These are phyloP conservation scores for Austrofundulus limnaeus DNA, from an alignment of 2,113 vertebrate species.

Conservation along the genomic window DNA sequence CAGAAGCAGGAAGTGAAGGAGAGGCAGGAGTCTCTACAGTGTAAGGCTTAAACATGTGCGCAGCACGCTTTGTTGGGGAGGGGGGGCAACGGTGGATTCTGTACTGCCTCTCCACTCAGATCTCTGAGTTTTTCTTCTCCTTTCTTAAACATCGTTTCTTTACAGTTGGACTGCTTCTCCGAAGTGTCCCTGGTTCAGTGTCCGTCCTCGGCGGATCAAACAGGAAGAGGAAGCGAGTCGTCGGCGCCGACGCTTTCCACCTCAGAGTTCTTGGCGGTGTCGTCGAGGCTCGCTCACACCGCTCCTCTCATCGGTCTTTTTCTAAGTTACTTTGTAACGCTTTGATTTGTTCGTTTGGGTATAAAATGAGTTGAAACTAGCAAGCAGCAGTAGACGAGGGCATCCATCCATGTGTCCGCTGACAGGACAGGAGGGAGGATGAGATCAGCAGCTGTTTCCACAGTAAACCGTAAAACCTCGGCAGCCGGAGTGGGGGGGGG, in stretches of 20 bases:
- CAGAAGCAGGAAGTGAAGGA: constrained; percentile 74
- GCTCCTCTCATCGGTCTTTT: too few relatives aligned
- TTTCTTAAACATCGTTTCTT: constrained; percentile 69
- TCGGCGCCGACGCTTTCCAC: too few relatives aligned
- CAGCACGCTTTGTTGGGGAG: constrained; percentile 86
- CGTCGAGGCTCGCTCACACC: constrained; percentile 68
- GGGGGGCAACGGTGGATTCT: too few relatives aligned
- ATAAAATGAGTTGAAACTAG: constrained; percentile 77
- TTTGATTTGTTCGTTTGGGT: constrained; percentile 67
- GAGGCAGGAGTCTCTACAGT: constrained; percentile 92
- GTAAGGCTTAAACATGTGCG: constrained; percentile 98
- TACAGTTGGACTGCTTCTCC: constrained; percentile 84
- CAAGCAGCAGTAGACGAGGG: constrained; percentile 89
- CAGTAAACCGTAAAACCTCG: too few relatives aligned
- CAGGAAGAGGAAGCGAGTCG: too few relatives aligned
- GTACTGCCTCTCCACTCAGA: constrained; percentile 61
- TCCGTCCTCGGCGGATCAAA: neutral
- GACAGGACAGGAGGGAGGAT: constrained; percentile 89
- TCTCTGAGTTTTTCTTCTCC: constrained; percentile 45
- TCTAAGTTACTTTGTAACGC: constrained; percentile 66
- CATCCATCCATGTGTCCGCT: too few relatives aligned
- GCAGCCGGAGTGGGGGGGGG: neutral
- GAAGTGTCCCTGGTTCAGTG: constrained; percentile 52
- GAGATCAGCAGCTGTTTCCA: constrained; percentile 78
- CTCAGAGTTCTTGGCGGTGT: too few relatives aligned